Evolutionary conservation across 1,140 invertebrate species (phyloP), one percentile per base, ranked within the genome.

Genomic region (Hypsibius dujardini): DNA sequence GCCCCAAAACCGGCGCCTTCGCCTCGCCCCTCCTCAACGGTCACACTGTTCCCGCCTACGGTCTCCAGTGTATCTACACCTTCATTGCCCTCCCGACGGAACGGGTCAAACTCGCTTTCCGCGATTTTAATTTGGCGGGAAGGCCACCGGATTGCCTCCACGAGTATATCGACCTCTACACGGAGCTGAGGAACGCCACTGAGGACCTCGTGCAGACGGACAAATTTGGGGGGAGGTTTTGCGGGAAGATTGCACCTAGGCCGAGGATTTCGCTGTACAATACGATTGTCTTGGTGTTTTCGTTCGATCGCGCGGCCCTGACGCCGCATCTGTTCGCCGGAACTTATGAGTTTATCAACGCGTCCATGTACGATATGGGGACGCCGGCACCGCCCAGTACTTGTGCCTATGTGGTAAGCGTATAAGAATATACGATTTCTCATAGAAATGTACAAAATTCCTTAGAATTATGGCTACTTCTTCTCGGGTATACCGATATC

Each of bases 91-190:
- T 86, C 72, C 88, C 88, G 72, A 86, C 88, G 72, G 90, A 98
- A 82, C 86, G 93, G 73, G 93, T 96, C 75, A 88, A 92, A 80
- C 84, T 98, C 77, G 84, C 87, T 75, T 95, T 98, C 83, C 87
- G 86, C 74, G 83, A 85, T 73, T 98, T 98, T 84, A 86, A 88
- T 77, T 86, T 98, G 72, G 85, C 92, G 75, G 94, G 94, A 75
- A 88, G 88, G 74, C 90, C 90, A 73, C 93, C 93, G 78, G 92
- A 94, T 81, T 97, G 94, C 84, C 84, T 87, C 81, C 90, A 92
- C 84, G 93, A 98, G 82, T 95, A 93, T 82, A 86, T 97, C 84
- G 93, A 97, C 83, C 85, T 98, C 74, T 98, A 96, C 82, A 89
- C 90, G 76, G 92, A 98, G 83, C 87, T 96, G 46, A 69, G 72